Evolutionary conservation across 2,113 vertebrate genomes (phyloP).

Genomic region (Terrapene triunguis): DNA sequence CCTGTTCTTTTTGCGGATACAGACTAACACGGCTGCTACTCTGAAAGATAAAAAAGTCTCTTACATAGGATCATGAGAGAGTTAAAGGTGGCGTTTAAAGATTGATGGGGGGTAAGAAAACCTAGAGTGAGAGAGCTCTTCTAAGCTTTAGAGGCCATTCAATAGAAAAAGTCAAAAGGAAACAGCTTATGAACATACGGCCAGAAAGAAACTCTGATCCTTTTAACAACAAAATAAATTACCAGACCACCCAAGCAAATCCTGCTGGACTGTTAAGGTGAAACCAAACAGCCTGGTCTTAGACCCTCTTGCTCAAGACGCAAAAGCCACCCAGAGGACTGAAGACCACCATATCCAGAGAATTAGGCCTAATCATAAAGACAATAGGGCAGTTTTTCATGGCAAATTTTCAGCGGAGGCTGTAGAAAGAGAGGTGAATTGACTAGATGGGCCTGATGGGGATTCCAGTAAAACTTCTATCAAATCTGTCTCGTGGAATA

Average conservation of each 20-base stretch:
- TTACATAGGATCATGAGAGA: neutral
- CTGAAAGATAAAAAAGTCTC: neutral
- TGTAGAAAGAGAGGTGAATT: neutral
- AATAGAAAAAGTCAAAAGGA: neutral
- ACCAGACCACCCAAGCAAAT: neutral
- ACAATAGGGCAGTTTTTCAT: neutral
- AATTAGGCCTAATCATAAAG: neutral
- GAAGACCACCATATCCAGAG: neutral
- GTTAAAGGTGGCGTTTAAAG: neutral
- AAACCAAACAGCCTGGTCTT: neutral
- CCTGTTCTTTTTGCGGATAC: no score
- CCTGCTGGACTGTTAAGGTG: neutral
- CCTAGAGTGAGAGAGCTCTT: neutral
- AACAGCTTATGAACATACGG: neutral
- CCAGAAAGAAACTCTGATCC: neutral
- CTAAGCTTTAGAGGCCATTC: neutral
- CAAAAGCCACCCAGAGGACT: neutral
- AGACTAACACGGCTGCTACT: no score
- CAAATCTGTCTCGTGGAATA: neutral
- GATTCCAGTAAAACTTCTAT: neutral
- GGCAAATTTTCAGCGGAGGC: neutral
- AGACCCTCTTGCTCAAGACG: neutral
- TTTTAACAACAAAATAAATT: neutral
- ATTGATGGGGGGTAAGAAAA: fast-evolving
- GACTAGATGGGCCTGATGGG: neutral